phyloP scores from a whole-genome alignment of 2,888 invertebrate genomes.

The Alcis repandata region DNA sequence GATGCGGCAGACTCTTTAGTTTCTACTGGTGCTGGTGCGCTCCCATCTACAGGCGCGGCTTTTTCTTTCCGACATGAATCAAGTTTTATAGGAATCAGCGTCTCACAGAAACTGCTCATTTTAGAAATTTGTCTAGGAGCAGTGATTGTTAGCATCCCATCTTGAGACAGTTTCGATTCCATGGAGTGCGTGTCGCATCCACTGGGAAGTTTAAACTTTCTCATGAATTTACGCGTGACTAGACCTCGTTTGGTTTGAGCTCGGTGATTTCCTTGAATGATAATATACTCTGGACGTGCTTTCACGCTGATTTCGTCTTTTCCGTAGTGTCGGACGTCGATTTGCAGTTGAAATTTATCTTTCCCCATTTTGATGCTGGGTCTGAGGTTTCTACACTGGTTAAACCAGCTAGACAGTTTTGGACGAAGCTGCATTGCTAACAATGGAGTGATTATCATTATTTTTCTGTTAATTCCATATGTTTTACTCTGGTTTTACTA shows the following conservation, averaged over 20 bases:
- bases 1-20: neutral
- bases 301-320: slow-evolving; percentile 74
- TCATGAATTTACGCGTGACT: slow-evolving; percentile 64
- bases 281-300: slow-evolving; percentile 66
- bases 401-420: slow-evolving; percentile 48
- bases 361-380: slow-evolving; percentile 52
- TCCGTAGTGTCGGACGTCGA: slow-evolving; percentile 67
- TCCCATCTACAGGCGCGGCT: neutral
- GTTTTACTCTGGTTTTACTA: too few species aligned
- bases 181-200: slow-evolving; percentile 66
- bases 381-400: slow-evolving; percentile 58
- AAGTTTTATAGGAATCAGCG: slow-evolving; percentile 5
- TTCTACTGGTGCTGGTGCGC: too few species aligned
- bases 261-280: slow-evolving; percentile 74
- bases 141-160: slow-evolving; percentile 69
- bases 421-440: slow-evolving; percentile 41
- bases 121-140: slow-evolving; percentile 58
- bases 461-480: neutral
- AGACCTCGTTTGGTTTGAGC: slow-evolving; percentile 62
- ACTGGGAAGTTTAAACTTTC: slow-evolving; percentile 70
- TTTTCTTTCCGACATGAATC: neutral
- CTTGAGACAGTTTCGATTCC: slow-evolving; percentile 59
- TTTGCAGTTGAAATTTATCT: slow-evolving; percentile 66
- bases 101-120: neutral
- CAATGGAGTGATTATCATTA: slow-evolving; percentile 4